Evolutionary conservation across 2,797 vertebrate species (phyloP), one percentile per base, ranked within the genome.

Genomic region (Falco concolor): DNA sequence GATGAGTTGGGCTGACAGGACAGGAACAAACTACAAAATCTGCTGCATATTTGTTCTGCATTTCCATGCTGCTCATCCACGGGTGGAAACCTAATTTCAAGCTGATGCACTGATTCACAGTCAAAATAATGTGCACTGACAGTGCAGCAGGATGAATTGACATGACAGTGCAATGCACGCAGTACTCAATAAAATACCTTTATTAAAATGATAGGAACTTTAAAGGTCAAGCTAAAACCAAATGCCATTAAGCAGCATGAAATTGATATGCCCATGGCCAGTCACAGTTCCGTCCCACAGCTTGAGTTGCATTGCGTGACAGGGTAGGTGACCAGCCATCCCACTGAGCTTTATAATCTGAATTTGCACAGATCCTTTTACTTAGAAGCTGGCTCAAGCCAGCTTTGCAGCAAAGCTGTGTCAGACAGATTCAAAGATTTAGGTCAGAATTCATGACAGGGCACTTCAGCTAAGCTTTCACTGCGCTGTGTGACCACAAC

Each of bases 311-410:
- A 42, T 49, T 2, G 0, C 0, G 0, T 53, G 67, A 38, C 78
- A 22, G 68, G 21, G 64, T 57, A 54, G 60, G 56, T 60, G 44
- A 80, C 36, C 2, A 1, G 44, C 63, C 11, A 2, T 42, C 73
- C 56, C 4, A 9, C 50, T 38, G 13, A 87, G 34, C 28, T 93
- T 63, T 38, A 9, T 34, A 18, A 42, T 57, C 30, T 36, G 12
- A 64, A 64, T 90, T 89, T 90, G 70, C 57, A 82, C 75, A 83
- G 56, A 85, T 87, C 56, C 81, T 89, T 84, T 95, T 90, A 56
- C 70, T 38, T 59, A 67, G 44, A 56, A 80, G 56, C 63, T 90
- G 75, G 52, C 60, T 90, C 44, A 45, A 44, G 52, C 17, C 78
- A 76, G 54, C n/a, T 84, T 87, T 64, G 52, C 60, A 65, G 65